Evolutionary conservation across 53 echinoderm and acorn worm species (phyloP).

Genomic region (Crossaster papposus): DNA sequence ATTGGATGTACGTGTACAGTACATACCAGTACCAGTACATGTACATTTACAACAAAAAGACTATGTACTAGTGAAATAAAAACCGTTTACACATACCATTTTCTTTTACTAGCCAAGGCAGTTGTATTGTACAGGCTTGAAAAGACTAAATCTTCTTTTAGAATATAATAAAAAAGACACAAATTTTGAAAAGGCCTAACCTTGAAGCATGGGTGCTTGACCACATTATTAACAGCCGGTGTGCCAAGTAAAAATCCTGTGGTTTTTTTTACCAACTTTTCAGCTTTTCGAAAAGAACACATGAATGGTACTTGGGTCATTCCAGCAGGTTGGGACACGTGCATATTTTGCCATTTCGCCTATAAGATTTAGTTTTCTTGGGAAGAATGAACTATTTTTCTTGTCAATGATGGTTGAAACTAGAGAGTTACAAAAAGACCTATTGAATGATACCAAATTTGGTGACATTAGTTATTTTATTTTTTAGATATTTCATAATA

Average conservation of each 20-base stretch:
- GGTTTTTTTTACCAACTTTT: not conserved
- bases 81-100: not conserved
- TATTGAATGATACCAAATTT: no score
- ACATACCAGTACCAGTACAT: conserved; percentile 29
- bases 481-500: no score
- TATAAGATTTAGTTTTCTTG: no score
- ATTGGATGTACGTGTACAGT: no score
- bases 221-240: not conserved
- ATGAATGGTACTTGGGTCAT: no score
- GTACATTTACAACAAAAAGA: conserved; percentile 5
- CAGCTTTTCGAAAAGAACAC: not conserved
- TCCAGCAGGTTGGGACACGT: no score
- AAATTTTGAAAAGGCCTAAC: not conserved
- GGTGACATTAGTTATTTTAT: no score
- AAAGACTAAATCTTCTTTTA: not conserved
- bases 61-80: not conserved
- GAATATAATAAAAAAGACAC: not conserved
- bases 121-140: not conserved
- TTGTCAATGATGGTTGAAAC: no score
- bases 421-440: no score
- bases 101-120: not conserved
- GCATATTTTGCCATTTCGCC: no score
- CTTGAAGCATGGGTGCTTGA: not conserved
- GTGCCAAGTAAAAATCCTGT: not conserved
- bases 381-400: no score